Percentiles rank a stretch among this genome's conserved stretches.
Conservation (phyloP, 2,888 invertebrate genomes). For the Amblyteles armatorius region DNA sequence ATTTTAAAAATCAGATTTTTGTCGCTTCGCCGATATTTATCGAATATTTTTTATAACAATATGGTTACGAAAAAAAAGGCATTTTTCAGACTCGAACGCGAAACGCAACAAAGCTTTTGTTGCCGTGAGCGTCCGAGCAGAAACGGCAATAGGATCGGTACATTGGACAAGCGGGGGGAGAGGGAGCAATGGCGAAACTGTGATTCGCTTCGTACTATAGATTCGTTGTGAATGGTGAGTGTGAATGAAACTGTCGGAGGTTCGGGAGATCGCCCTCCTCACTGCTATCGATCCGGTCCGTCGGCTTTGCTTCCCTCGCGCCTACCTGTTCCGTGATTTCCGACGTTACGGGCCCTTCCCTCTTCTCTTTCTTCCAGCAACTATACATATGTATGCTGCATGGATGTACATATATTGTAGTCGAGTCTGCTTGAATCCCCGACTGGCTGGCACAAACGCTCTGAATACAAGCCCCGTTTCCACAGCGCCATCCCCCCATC, state of each 20-base stretch:
- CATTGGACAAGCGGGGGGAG: conserved; percentile 35
- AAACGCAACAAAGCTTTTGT: conserved; percentile 30
- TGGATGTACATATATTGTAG: conserved; percentile 49
- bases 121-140: conserved; percentile 46
- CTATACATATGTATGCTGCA: conserved; percentile 42
- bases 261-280: conserved; percentile 60
- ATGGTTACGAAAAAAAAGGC: background rate
- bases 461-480: conserved; percentile 53
- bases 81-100: background rate
- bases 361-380: conserved; percentile 21
- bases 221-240: conserved; percentile 63
- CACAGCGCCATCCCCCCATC: conserved; percentile 38
- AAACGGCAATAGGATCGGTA: conserved; percentile 40
- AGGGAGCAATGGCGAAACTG: conserved; percentile 43
- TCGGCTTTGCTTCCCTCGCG: conserved; percentile 59
- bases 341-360: conserved; percentile 52
- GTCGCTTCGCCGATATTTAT: background rate
- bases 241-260: conserved; percentile 64
- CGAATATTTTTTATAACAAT: background rate
- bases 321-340: conserved; percentile 62
- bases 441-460: conserved; percentile 55
- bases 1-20: background rate
- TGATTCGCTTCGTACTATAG: conserved; percentile 55
- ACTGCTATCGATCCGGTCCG: conserved; percentile 62
- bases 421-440: conserved; percentile 44